Evolutionary conservation across 30 jellyfish, hydroid and myxozoan species (phyloP).

Genomic region (Turritopsis dohrnii): DNA sequence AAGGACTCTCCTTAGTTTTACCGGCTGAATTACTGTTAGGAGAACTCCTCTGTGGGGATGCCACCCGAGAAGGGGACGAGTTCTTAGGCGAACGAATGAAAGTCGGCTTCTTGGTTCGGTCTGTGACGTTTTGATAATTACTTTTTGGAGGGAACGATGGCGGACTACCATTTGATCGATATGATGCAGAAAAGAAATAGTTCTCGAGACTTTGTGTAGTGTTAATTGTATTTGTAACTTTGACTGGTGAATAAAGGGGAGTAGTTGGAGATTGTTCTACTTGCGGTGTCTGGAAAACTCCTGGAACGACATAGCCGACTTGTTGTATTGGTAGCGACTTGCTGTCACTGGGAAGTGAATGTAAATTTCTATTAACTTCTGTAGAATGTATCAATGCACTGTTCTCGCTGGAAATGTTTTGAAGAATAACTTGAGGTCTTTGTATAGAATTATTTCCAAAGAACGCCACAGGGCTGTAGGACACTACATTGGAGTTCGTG

Average conservation of each 20-base stretch:
- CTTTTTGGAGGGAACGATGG: not conserved
- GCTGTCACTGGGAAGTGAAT: not conserved
- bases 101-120: not conserved
- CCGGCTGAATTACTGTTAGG: not conserved
- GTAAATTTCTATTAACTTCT: not conserved
- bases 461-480: conserved; percentile 18
- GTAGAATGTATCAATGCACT: not conserved
- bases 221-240: not conserved
- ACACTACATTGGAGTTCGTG: conserved; percentile 9
- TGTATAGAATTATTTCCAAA: conserved; percentile 1
- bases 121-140: not conserved
- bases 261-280: conserved; percentile 7
- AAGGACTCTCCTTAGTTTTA: not conserved
- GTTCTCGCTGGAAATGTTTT: not conserved
- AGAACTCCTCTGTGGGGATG: not conserved
- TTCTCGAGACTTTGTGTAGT: not conserved
- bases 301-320: conserved; percentile 1
- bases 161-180: not conserved
- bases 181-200: not conserved
- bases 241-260: not conserved
- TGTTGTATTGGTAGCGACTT: not conserved
- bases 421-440: conserved; percentile 14
- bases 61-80: not conserved
- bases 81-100: not conserved
- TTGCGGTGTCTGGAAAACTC: not conserved